Percentiles rank a stretch among this genome's conserved stretches.
Evolutionary conservation across 2,888 invertebrate species (phyloP).

Genomic region (Crocallis elinguaria): DNA sequence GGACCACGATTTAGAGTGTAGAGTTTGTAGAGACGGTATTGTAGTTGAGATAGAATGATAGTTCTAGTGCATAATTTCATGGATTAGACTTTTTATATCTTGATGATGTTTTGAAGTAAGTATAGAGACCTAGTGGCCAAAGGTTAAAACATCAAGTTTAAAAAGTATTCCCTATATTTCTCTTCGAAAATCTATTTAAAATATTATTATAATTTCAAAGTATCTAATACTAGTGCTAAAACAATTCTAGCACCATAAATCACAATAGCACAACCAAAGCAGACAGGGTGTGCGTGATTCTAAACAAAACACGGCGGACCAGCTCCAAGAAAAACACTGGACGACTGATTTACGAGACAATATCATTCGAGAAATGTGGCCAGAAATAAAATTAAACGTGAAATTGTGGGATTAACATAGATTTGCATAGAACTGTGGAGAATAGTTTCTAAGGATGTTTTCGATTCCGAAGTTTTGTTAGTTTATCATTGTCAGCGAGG

Average conservation of each 20-base stretch:
- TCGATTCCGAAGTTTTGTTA: conserved; percentile 15
- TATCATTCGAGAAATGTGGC: conserved; percentile 79
- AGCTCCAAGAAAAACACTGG: conserved; percentile 81
- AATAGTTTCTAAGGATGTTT: conserved; percentile 36
- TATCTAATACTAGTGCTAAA: conserved; percentile 56
- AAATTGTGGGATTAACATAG: conserved; percentile 71
- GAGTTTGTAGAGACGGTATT: too few relatives aligned
- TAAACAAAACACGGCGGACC: conserved; percentile 77
- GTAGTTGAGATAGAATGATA: too few relatives aligned
- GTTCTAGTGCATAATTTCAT: too few relatives aligned
- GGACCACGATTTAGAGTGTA: too few relatives aligned
- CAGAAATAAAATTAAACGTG: conserved; percentile 76
- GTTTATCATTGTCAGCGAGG: conserved; percentile 18
- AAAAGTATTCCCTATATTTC: not conserved
- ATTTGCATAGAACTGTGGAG: conserved; percentile 55
- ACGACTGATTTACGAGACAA: conserved; percentile 82
- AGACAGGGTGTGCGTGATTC: conserved; percentile 81
- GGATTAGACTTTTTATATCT: too few relatives aligned
- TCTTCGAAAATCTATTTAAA: conserved; percentile 44
- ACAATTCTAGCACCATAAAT: conserved; percentile 72
- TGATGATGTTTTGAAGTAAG: too few relatives aligned
- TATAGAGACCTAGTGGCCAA: too few relatives aligned
- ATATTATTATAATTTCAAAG: conserved; percentile 37
- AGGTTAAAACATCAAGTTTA: too few relatives aligned
- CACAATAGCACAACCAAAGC: conserved; percentile 67